Evolutionary conservation across 2,888 invertebrate genomes (phyloP).

Genomic region (Drosophila formosana): DNA sequence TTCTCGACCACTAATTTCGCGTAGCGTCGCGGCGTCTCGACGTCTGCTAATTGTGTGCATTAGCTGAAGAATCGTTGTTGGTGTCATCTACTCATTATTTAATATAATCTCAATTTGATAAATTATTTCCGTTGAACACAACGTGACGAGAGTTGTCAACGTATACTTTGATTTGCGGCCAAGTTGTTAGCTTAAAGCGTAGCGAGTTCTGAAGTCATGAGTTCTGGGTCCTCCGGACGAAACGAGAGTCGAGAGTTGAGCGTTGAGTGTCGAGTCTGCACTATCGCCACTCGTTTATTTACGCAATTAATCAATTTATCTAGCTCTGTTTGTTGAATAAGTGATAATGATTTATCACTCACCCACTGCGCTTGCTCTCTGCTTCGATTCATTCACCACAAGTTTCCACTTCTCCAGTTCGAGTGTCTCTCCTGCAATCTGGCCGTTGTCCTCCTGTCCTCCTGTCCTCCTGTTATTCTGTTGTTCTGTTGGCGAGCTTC

Average conservation of each 20-base stretch:
- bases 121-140: slow-evolving; percentile 75
- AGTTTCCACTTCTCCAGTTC: neutral
- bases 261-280: slow-evolving; percentile 9
- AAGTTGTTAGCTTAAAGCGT: slow-evolving; percentile 34
- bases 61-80: slow-evolving; percentile 38
- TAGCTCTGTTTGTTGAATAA: slow-evolving; percentile 69
- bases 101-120: slow-evolving; percentile 72
- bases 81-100: slow-evolving; percentile 77
- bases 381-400: neutral
- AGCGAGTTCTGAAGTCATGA: neutral
- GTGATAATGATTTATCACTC: slow-evolving; percentile 80
- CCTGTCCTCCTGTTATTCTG: slow-evolving; percentile 4
- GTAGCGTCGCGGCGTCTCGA: too few species aligned
- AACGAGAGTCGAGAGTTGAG: neutral
- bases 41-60: slow-evolving; percentile 47
- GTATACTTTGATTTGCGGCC: slow-evolving; percentile 68
- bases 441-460: neutral
- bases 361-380: slow-evolving; percentile 36
- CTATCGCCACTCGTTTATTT: slow-evolving; percentile 67
- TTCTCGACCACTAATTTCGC: neutral
- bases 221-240: too few species aligned
- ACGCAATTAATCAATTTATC: slow-evolving; percentile 78
- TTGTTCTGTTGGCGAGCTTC: slow-evolving; percentile 28
- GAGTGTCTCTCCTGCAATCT: neutral
- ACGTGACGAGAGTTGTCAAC: slow-evolving; percentile 71